phyloP scores from a whole-genome alignment of 2,797 vertebrate species.

The Sciurus carolinensis region DNA sequence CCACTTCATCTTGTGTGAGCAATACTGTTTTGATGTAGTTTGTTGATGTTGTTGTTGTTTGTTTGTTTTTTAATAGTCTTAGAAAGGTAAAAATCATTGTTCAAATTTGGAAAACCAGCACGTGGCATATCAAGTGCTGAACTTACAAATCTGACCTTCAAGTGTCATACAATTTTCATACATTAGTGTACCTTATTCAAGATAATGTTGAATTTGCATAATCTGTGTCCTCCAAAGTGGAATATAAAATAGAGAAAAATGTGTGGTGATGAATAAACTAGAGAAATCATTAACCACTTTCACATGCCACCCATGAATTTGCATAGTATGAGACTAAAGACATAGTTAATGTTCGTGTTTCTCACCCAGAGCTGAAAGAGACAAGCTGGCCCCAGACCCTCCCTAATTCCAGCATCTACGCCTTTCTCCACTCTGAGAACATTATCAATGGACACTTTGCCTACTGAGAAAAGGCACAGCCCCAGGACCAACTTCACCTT shows the following conservation, averaged over 20 bases:
- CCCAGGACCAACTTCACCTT: neutral
- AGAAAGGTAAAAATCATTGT: neutral
- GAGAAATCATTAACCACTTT: neutral
- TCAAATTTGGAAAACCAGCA: neutral
- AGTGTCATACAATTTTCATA: too few species aligned
- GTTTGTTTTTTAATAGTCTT: neutral
- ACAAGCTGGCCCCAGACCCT: too few species aligned
- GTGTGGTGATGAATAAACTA: neutral
- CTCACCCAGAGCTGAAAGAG: neutral
- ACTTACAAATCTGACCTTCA: neutral
- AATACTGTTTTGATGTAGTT: neutral
- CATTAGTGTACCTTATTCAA: neutral
- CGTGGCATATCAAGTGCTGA: neutral
- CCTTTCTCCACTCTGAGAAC: neutral
- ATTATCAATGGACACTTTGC: rapidly evolving
- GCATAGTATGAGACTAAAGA: neutral
- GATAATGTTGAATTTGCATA: neutral
- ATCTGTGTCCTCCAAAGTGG: neutral
- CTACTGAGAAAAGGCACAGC: neutral
- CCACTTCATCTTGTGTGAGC: neutral
- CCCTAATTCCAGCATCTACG: neutral
- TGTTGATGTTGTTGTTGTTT: too few species aligned
- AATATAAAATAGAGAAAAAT: neutral
- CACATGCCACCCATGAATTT: neutral
- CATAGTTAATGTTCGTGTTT: neutral